phyloP scores from a whole-genome alignment of 2,888 invertebrate species.

The Dysmachus trigonus region DNA sequence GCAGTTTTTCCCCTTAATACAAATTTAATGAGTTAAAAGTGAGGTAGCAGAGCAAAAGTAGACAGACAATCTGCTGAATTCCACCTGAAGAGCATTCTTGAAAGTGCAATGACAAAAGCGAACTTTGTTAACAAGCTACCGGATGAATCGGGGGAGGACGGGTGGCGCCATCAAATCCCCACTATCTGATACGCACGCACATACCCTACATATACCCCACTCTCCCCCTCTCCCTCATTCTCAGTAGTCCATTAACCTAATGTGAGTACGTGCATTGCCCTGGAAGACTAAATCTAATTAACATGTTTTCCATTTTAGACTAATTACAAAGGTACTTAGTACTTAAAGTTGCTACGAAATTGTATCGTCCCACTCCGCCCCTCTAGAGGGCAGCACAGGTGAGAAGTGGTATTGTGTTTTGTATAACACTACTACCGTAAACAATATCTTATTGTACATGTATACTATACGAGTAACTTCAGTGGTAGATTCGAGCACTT shows the following conservation, averaged over 20 bases:
- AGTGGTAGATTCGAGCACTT: not conserved
- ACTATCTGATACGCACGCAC: not conserved
- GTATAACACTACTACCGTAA: not conserved
- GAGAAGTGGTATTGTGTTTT: not conserved
- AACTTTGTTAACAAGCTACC: not conserved
- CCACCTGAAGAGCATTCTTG: not conserved
- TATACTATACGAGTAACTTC: no score
- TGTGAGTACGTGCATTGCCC: conserved; percentile 43
- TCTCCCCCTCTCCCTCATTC: not conserved
- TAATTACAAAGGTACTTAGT: conserved; percentile 43
- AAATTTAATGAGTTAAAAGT: not conserved
- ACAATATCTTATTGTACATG: no score
- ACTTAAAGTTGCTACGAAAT: conserved; percentile 33
- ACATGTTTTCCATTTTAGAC: conserved; percentile 47
- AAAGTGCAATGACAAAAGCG: not conserved
- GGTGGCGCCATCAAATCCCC: not conserved
- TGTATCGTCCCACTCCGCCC: not conserved
- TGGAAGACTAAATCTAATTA: conserved; percentile 46
- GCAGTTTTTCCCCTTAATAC: not conserved
- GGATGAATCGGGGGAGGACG: not conserved
- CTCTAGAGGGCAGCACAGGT: not conserved
- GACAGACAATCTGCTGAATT: not conserved
- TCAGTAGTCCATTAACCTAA: conserved; percentile 42
- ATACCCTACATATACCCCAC: not conserved
- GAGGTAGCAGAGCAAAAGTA: not conserved